phyloP scores from a whole-genome alignment of 2,113 vertebrate species.

The Ornithorhynchus anatinus region DNA sequence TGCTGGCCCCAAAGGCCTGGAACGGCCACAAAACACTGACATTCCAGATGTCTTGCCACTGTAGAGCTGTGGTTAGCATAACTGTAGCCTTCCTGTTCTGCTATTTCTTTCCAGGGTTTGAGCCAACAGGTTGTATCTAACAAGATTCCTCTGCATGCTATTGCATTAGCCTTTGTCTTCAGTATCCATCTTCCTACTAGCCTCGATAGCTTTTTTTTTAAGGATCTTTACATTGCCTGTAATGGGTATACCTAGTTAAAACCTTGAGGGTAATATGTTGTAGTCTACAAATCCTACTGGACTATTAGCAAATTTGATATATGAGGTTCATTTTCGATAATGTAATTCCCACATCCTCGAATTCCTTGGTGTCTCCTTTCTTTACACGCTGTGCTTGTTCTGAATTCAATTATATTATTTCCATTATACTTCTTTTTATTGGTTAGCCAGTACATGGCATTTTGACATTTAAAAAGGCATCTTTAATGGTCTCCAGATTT shows the following conservation, averaged over 20 bases:
- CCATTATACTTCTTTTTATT: conserved; percentile 22
- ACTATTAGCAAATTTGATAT: neutral
- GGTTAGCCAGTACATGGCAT: conserved; percentile 10
- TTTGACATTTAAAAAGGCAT: conserved; percentile 9
- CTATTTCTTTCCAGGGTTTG: neutral
- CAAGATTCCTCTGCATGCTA: conserved; percentile 1
- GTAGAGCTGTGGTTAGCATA: neutral
- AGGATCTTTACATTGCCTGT: neutral
- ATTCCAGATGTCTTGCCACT: conserved; percentile 20
- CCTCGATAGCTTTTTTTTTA: neutral
- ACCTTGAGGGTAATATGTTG: neutral
- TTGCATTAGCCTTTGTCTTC: neutral
- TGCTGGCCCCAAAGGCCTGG: neutral
- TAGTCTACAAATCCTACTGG: conserved; percentile 34
- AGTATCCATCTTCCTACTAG: conserved; percentile 20
- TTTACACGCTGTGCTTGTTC: conserved; percentile 23
- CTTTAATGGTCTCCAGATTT: conserved; percentile 49
- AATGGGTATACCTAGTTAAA: conserved; percentile 13
- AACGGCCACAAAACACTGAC: neutral
- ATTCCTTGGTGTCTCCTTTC: conserved; percentile 12
- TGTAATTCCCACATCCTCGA: conserved; percentile 7
- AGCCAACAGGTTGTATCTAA: neutral
- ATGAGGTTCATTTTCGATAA: conserved; percentile 21
- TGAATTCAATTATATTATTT: conserved; percentile 44
- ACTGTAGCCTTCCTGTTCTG: neutral